Evolutionary conservation across 2,113 vertebrate genomes (phyloP).

Genomic region (Murina feae): DNA sequence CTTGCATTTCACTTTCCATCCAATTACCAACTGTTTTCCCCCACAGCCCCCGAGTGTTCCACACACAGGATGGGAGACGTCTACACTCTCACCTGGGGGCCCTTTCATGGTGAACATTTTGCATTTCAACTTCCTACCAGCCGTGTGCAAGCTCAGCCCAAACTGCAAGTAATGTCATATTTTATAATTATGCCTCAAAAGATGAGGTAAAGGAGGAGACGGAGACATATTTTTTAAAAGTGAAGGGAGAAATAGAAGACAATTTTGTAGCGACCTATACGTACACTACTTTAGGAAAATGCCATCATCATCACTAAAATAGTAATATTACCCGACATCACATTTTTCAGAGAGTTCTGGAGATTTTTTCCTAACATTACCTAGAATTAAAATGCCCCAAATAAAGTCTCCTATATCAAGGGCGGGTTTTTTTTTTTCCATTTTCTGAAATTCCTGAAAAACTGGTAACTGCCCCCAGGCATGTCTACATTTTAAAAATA

Average conservation of each 20-base stretch:
- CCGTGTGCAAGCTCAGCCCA: neutral
- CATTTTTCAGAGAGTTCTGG: conserved; percentile 68
- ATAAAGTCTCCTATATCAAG: conserved; percentile 70
- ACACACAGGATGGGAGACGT: neutral
- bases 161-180: neutral
- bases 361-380: conserved; percentile 63
- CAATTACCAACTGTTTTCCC: too few species aligned
- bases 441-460: conserved; percentile 70
- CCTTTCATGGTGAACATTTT: neutral
- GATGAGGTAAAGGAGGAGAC: neutral
- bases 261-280: conserved; percentile 50
- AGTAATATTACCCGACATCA: conserved; percentile 53
- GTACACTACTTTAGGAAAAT: conserved; percentile 58
- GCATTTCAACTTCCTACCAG: neutral
- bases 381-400: conserved; percentile 74
- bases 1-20: neutral
- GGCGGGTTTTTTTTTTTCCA: neutral
- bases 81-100: neutral
- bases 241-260: conserved; percentile 52
- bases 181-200: neutral
- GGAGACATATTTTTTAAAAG: neutral
- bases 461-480: conserved; percentile 42
- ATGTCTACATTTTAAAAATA: conserved; percentile 65
- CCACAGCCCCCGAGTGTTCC: neutral
- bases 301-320: neutral